These are phyloP conservation scores for Stomorhina lunata DNA, from an alignment of 2,888 invertebrate species.

Conservation along the genomic window DNA sequence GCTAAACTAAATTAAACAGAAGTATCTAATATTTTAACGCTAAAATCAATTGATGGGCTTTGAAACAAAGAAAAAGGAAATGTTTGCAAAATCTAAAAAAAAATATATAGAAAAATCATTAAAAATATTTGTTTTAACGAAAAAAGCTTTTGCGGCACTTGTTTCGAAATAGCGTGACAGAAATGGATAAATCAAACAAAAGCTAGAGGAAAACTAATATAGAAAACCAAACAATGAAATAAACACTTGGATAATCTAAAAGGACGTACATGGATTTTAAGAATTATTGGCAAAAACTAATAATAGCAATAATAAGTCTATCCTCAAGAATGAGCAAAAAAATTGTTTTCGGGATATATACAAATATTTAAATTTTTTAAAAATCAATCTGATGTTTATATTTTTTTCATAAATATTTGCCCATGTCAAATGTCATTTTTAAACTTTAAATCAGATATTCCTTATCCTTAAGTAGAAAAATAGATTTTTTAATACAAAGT, in stretches of 20 bases:
- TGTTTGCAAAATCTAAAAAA: too few species aligned
- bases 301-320: not conserved
- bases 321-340: too few species aligned
- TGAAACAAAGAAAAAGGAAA: not conserved
- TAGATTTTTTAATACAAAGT: too few species aligned
- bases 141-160: not conserved
- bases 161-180: conserved; percentile 38
- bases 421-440: too few species aligned
- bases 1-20: not conserved
- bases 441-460: too few species aligned
- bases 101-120: not conserved
- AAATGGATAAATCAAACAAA: conserved; percentile 22
- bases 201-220: not conserved
- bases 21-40: not conserved
- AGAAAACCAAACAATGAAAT: not conserved
- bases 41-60: conserved; percentile 13
- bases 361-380: too few species aligned
- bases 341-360: too few species aligned
- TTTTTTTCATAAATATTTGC: too few species aligned
- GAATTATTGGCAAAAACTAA: not conserved
- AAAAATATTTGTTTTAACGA: conserved; percentile 19
- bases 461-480: too few species aligned
- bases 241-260: not conserved
- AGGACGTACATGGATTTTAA: not conserved
- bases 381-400: too few species aligned